phyloP scores from a whole-genome alignment of 2,113 vertebrate species.

The Gavia stellata region DNA sequence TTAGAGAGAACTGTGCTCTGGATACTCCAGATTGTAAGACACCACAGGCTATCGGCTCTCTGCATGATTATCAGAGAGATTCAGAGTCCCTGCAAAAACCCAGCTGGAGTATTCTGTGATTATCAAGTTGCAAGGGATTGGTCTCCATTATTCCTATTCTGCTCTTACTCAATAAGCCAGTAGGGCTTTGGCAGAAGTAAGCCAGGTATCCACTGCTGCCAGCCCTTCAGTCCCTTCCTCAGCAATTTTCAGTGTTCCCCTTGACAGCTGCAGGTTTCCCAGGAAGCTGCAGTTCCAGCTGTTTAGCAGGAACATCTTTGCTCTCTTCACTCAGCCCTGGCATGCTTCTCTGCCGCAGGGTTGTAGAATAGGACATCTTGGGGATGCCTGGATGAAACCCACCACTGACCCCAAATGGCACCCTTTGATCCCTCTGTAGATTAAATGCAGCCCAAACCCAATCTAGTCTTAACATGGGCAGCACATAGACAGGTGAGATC shows the following conservation, averaged over 20 bases:
- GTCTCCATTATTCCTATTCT: slow-evolving; percentile 7
- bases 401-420: not conserved
- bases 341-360: not conserved
- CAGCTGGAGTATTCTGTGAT: slow-evolving; percentile 9
- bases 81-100: not conserved
- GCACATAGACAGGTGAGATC: not conserved
- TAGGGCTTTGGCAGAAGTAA: not conserved
- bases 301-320: not conserved
- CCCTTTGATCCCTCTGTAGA: not conserved
- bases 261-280: not conserved
- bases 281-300: not conserved
- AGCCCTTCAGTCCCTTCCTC: not conserved
- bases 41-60: not conserved
- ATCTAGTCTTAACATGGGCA: not conserved
- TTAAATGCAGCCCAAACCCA: not conserved
- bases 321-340: not conserved
- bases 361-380: not conserved
- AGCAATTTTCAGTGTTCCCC: not conserved
- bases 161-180: not conserved
- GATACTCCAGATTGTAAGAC: slow-evolving; percentile 12
- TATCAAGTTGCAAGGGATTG: not conserved
- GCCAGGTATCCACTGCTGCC: not conserved
- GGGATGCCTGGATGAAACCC: not conserved
- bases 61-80: slow-evolving; percentile 15
- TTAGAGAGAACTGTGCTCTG: not conserved